Conservation (phyloP, 2,797 vertebrate species). For the Rhincodon typus region DNA sequence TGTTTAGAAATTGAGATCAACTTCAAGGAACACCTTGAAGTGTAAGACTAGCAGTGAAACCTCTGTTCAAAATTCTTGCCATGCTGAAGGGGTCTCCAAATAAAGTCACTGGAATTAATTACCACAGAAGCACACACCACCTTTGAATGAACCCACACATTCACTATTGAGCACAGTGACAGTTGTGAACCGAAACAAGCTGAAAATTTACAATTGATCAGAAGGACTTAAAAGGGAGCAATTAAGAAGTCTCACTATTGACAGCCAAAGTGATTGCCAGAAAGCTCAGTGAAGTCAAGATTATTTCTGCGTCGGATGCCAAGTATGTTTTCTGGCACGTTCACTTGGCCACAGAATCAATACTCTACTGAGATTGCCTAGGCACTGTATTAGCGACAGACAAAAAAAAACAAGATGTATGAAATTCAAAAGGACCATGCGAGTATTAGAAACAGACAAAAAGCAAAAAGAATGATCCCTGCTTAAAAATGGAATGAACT, state of each 20-base stretch:
- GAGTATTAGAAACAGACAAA: neutral
- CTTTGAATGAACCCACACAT: neutral
- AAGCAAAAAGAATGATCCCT: neutral
- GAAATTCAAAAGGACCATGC: neutral
- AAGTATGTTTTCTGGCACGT: conserved; percentile 12
- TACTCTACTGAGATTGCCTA: neutral
- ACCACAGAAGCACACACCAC: neutral
- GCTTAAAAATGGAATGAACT: neutral
- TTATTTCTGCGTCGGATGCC: conserved; percentile 5
- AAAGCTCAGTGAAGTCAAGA: neutral
- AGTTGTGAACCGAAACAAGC: neutral
- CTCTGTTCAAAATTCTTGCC: neutral
- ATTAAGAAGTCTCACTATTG: conserved; percentile 12
- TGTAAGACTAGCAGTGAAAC: neutral
- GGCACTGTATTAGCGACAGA: neutral
- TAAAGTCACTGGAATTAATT: neutral
- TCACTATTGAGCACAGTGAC: neutral
- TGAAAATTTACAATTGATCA: neutral
- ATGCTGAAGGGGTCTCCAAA: neutral
- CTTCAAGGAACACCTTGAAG: neutral
- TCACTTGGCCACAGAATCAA: neutral
- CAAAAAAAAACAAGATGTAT: neutral
- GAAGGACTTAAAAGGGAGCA: neutral
- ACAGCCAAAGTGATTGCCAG: neutral
- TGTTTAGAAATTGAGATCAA: neutral